Percentiles rank a stretch among this genome's conserved stretches.
Conservation (phyloP, 2,888 invertebrate genomes). For the Leptinotarsa juncta region DNA sequence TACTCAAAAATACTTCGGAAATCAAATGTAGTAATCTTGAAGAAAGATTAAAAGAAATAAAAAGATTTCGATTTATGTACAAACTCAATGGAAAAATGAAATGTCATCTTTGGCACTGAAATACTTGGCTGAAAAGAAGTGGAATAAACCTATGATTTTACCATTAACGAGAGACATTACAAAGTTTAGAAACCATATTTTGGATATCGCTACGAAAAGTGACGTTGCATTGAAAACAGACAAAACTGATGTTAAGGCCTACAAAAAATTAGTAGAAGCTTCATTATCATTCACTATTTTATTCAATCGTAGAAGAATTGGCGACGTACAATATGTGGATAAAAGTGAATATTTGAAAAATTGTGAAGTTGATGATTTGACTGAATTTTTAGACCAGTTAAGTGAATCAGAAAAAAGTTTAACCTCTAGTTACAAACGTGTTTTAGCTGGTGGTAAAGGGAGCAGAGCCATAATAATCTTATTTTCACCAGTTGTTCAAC, state of each 20-base stretch:
- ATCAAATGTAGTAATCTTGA: slow-evolving; percentile 29
- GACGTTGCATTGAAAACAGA: slow-evolving; percentile 32
- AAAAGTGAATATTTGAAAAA: slow-evolving; percentile 36
- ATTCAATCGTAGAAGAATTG: slow-evolving; percentile 49
- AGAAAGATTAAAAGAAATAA: slow-evolving; percentile 38
- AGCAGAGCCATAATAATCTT: slow-evolving; percentile 38
- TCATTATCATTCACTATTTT: slow-evolving; percentile 44
- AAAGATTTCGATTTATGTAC: slow-evolving; percentile 43
- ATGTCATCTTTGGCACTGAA: slow-evolving; percentile 44
- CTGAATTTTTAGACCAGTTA: slow-evolving; percentile 39
- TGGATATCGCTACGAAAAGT: slow-evolving; percentile 34
- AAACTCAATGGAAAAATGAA: slow-evolving; percentile 45
- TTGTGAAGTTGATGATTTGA: slow-evolving; percentile 25
- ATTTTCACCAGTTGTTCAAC: slow-evolving; percentile 11
- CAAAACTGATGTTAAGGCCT: slow-evolving; percentile 28
- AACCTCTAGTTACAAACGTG: slow-evolving; percentile 41
- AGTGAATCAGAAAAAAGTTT: slow-evolving; percentile 46
- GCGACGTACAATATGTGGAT: slow-evolving; percentile 50
- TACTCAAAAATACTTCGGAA: slow-evolving; percentile 29
- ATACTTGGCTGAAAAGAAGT: slow-evolving; percentile 46
- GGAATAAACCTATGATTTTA: slow-evolving; percentile 39
- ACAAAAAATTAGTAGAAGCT: slow-evolving; percentile 45
- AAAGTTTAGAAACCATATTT: slow-evolving; percentile 43
- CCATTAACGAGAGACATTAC: slow-evolving; percentile 47
- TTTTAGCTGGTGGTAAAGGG: slow-evolving; percentile 44